Evolutionary conservation across 2,888 invertebrate genomes (phyloP), one percentile per base, ranked within the genome.

Genomic region (Phaonia tiefii): DNA sequence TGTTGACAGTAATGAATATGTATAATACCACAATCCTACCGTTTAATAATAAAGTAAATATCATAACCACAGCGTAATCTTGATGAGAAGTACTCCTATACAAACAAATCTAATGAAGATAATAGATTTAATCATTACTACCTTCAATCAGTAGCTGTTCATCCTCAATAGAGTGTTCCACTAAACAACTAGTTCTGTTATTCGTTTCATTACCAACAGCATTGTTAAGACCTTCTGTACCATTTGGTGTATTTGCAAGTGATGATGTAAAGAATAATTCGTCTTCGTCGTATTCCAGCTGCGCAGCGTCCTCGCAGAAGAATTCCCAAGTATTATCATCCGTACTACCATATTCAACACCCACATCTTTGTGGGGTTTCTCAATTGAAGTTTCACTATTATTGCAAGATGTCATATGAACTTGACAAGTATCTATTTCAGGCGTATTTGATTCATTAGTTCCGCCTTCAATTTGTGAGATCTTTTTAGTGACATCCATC

Each of bases 91-190:
- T n/a, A n/a, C n/a, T n/a, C n/a, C n/a, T n/a, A n/a, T n/a, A n/a
- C n/a, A n/a, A n/a, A n/a, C n/a, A n/a, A n/a, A n/a, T n/a, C n/a
- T n/a, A n/a, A n/a, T n/a, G n/a, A n/a, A n/a, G n/a, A 31, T 31
- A 31, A 31, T 60, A 4, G 17, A 60, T 60, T 60, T 1, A 37
- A 60, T 39, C 31, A 31, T 31, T 3, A 5, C 31, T 31, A 90
- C 89, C 89, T 90, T 90, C 89, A 83, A 89, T 86, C 7, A 90
- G 85, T 75, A 90, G 84, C 80, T 90, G 89, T 84, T 89, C 89
- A 83, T 90, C 88, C 71, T 87, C 86, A 56, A 80, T 78, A 15
- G 80, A 22, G 5, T 20, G 25, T 60, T 75, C 77, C 49, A 46
- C 49, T 42, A 66, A 54, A 72, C 65, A 51, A 20, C 73, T 51